Base-by-base conservation (phyloP, 2,797 vertebrate species). In the Notoglanidium macrostoma region DNA sequence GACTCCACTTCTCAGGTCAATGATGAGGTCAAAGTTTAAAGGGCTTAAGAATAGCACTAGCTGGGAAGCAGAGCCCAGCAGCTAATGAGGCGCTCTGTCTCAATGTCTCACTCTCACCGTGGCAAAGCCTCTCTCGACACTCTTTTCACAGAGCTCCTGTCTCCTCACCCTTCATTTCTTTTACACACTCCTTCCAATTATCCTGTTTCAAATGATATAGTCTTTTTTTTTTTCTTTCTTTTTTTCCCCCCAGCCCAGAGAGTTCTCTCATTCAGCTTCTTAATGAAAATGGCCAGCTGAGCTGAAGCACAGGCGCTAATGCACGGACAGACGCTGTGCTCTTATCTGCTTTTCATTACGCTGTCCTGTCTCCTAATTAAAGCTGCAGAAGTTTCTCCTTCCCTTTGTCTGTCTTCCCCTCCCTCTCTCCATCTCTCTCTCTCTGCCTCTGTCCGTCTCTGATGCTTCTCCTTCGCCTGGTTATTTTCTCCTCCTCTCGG, bases 341-440 rank as follows among this genome's bases (percentile, higher is more conserved):
- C 83, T 85, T 85, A 73, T 88, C 87, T 85, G n/a, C 68, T 76
- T 46, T 87, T 79, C 51, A 88, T 85, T 88, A 82, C 78, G 46
- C 49, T 81, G 70, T 55, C 84, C 79, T 78, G 46, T 65, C 35
- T 79, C 81, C 88, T 93, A 91, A 93, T 93, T 93, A 91, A 87
- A 89, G 91, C 81, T 76, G 67, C 65, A 88, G 85, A 49, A 84
- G 86, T 84, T 89, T 92, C 78, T 89, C 73, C 73, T 29, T 55
- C 23, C 88, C 80, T 86, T 29, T 81, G 11, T 73, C 44, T 91
- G 77, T 86, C 79, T 87, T 57, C 76, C 87, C 17, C 54, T 67
- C 61, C 80, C 19, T 65, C 19, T 87, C 84, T 84, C 46, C 9
- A 6, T 49, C 46, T 49, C 46, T 49, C 46, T 49, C 46, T 49